Evolutionary conservation across 2,888 invertebrate genomes (phyloP).

Genomic region (Drosophila anomalata): DNA sequence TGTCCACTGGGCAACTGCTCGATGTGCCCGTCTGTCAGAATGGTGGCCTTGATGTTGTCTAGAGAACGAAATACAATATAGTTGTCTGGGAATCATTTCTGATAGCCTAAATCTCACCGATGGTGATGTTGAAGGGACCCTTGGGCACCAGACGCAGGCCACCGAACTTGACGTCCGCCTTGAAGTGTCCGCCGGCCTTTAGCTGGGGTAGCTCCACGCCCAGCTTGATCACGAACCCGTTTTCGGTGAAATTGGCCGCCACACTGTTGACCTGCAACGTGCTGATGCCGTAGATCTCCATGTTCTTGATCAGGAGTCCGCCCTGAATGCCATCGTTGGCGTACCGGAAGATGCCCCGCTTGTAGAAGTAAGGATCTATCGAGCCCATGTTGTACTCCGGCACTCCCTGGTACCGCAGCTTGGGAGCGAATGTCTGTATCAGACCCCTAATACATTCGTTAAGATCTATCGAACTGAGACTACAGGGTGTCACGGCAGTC

Average conservation of each 20-base stretch:
- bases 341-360: constrained; percentile 81
- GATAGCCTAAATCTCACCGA: constrained; percentile 85
- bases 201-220: constrained; percentile 86
- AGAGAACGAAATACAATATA: constrained; percentile 1
- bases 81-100: neutral
- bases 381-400: constrained; percentile 74
- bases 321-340: constrained; percentile 82
- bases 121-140: constrained; percentile 86
- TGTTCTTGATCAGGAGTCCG: constrained; percentile 81
- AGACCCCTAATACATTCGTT: constrained; percentile 86
- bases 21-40: constrained; percentile 79
- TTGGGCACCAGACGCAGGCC: constrained; percentile 86
- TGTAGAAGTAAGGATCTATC: constrained; percentile 81
- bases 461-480: constrained; percentile 85
- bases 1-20: constrained; percentile 67
- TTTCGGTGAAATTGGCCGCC: constrained; percentile 85
- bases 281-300: constrained; percentile 86
- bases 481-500: constrained; percentile 83
- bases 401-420: constrained; percentile 72
- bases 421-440: constrained; percentile 84
- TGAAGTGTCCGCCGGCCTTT: constrained; percentile 86
- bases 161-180: constrained; percentile 87
- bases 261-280: constrained; percentile 85
- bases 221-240: constrained; percentile 86
- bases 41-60: constrained; percentile 78